phyloP scores from a whole-genome alignment of 37 sponge, comb jelly and placozoan species.

The Corticium candelabrum region DNA sequence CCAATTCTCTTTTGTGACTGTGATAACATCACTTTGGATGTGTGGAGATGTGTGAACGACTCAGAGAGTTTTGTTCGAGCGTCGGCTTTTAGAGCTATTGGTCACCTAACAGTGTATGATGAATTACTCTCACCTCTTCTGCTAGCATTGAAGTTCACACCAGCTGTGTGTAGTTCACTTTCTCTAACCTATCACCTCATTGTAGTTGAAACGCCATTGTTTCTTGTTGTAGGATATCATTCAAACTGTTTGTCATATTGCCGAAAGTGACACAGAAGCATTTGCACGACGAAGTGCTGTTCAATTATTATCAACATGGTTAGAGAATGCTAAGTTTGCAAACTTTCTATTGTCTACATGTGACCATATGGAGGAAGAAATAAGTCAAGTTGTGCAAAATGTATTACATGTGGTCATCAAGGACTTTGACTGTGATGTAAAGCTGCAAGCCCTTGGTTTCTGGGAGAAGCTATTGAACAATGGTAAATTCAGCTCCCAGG shows the following conservation, averaged over 20 bases:
- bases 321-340: neutral
- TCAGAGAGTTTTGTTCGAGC: neutral
- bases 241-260: neutral
- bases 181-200: too few relatives aligned
- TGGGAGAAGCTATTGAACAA: neutral
- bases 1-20: too few relatives aligned
- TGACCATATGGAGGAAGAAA: neutral
- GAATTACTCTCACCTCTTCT: too few relatives aligned
- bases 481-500: too few relatives aligned
- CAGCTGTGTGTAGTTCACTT: too few relatives aligned
- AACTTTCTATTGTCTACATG: neutral
- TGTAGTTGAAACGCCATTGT: too few relatives aligned
- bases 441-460: neutral
- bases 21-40: too few relatives aligned
- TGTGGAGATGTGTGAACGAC: too few relatives aligned
- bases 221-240: conserved; percentile 1
- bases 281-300: neutral
- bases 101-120: too few relatives aligned
- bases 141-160: too few relatives aligned
- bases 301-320: neutral
- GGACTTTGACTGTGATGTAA: neutral
- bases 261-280: neutral
- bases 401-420: neutral
- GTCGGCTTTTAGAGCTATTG: neutral
- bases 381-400: neutral